Conservation (phyloP, 2,113 vertebrate genomes). For the Grantiella picta region DNA sequence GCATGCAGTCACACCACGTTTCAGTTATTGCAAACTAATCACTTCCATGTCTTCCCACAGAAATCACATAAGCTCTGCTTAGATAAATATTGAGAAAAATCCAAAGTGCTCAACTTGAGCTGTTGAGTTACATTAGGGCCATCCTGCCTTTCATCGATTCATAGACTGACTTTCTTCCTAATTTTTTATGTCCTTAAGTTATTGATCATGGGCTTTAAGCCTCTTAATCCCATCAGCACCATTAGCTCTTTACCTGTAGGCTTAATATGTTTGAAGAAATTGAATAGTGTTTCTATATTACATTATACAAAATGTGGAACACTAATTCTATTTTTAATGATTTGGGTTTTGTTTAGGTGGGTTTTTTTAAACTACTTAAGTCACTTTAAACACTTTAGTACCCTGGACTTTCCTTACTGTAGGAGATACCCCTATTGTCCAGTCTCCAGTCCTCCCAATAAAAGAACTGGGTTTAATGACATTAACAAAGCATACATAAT, state of each 20-base stretch:
- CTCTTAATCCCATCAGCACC: constrained; percentile 25
- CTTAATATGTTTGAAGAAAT: neutral
- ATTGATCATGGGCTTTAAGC: constrained; percentile 14
- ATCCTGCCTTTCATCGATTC: neutral
- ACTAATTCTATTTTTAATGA: constrained; percentile 27
- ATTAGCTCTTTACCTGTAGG: constrained; percentile 27
- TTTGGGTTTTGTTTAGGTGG: neutral
- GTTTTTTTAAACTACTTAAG: neutral
- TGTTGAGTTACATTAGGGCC: neutral
- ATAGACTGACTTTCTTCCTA: neutral
- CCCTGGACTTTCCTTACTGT: neutral
- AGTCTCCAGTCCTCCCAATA: neutral
- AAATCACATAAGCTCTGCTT: neutral
- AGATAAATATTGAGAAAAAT: neutral
- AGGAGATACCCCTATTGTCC: neutral
- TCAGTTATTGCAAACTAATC: neutral
- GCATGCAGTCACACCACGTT: neutral
- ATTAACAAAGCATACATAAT: neutral
- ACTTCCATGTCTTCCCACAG: neutral
- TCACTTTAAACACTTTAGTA: neutral
- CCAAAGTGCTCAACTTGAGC: neutral
- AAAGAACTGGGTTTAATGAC: neutral
- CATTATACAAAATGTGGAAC: neutral
- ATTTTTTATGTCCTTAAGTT: neutral
- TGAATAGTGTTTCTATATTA: neutral